Evolutionary conservation across 2,888 invertebrate genomes (phyloP), one percentile per base, ranked within the genome.

Genomic region (Elegia similella): DNA sequence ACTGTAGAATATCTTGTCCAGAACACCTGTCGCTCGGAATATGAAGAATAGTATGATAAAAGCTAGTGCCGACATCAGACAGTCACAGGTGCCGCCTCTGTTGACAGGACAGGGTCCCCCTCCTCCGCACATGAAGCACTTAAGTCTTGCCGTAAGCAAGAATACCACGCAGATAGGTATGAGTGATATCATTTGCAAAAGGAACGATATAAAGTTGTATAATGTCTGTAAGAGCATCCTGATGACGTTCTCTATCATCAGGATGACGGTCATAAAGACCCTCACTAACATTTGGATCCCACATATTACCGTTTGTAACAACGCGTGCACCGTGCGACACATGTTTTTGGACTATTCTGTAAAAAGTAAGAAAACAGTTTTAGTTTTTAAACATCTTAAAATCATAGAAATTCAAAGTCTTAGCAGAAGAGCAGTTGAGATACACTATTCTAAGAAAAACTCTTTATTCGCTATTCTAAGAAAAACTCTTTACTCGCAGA

Each of bases 201-300:
- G 0, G 56, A 86, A 86, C 7, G 88, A 88, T 70, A 88, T 69
- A 57, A 86, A 82, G 70, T 88, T 89, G 70, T 89, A 89, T 1
- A 82, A 10, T 1, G 88, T 85, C 66, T 87, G 88, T 16, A 88
- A 65, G 6, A 86, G 42, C 86, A 86, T 86, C 55, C 86, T 72
- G 57, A 89, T 74, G 2, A 88, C 65, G 61, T 88, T 88, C 60
- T 89, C 89, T 7, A 87, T 55, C 88, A 87, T 86, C 29, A 90
- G 77, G 44, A 89, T 76, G 7, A 84, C 30, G 59, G 87, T 88
- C 85, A 88, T 86, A 46, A 88, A 79, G 64, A 88, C 79, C 61
- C 89, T 72, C 8, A 87, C 82, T 34, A 88, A 52, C 84, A 86
- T 88, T 68, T 88, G 88, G 6, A 87, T 64, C 5, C 78, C 78